A percentile compares a stretch with the other conserved stretches of the same genome.
Conservation (phyloP, 2,888 invertebrate genomes). For the Brenthis hecate region DNA sequence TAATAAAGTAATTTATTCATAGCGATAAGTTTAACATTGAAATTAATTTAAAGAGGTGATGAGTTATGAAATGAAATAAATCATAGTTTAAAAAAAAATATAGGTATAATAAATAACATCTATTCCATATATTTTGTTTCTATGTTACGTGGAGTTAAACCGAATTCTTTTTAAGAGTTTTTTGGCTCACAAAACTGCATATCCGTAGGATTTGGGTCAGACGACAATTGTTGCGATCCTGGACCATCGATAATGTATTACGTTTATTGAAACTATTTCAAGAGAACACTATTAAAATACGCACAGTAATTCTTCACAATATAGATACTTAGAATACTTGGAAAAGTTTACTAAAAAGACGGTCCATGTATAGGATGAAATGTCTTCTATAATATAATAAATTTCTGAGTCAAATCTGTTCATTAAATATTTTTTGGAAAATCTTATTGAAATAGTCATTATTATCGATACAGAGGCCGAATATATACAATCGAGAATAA, state of each 20-base stretch:
- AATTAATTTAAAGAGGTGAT: no score
- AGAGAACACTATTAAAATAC: slow-evolving; percentile 31
- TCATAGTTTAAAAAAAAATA: neutral
- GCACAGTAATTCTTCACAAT: slow-evolving; percentile 9
- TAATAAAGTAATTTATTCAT: no score
- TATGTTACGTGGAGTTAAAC: slow-evolving; percentile 57
- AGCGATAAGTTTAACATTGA: no score
- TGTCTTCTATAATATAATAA: no score
- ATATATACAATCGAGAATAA: no score
- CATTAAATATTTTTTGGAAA: no score
- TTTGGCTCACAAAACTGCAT: slow-evolving; percentile 61
- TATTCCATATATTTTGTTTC: slow-evolving; percentile 31
- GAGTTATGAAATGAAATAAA: no score
- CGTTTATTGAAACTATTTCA: slow-evolving; percentile 38
- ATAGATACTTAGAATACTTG: slow-evolving; percentile 20
- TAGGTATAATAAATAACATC: slow-evolving; percentile 13
- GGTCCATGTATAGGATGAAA: neutral
- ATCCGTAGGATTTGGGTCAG: slow-evolving; percentile 78
- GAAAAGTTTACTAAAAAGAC: slow-evolving; percentile 15
- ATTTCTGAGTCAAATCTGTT: no score
- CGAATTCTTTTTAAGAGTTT: slow-evolving; percentile 66
- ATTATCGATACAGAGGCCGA: no score
- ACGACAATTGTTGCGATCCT: slow-evolving; percentile 59
- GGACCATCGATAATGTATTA: slow-evolving; percentile 33
- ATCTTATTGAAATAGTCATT: no score